Evolutionary conservation across 2,888 invertebrate species (phyloP), one percentile per base, ranked within the genome.

Genomic region (Griposia aprilina): DNA sequence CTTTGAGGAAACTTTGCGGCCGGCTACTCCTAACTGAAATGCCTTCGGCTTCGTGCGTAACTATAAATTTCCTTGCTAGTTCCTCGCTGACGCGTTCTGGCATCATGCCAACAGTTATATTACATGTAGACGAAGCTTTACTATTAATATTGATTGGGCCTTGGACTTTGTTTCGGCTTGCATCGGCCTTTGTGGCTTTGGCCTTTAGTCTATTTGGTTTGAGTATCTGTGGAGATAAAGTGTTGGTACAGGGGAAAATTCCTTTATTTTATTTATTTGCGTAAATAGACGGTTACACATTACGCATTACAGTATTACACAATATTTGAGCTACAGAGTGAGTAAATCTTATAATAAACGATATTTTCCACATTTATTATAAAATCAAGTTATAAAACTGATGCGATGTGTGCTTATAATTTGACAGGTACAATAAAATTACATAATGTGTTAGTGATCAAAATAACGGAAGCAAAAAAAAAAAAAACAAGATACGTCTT

Each of bases 11-110:
- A 90, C 78, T 90, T 90, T 90, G 89, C 45, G 90, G 87, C 81
- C 70, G 60, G 75, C 83, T 84, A 78, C 87, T 88, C 86, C 78
- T 82, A 85, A 82, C 81, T 84, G 78, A 85, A 90, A 88, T 76
- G 90, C 85, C 87, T 87, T 81, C 71, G 45, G 84, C 84, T 60
- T 83, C 88, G 81, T 89, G 89, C 89, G 89, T 89, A 87, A 87
- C 88, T 85, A 89, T 92, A 93, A 90, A 92, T 92, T 91, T 89
- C 81, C 83, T 85, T 75, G 84, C 85, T 82, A 81, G 89, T 88
- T 89, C 91, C 89, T 90, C 83, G 86, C 87, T 90, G 90, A 92
- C 90, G 89, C 87, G 75, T 89, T 88, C 78, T 93, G 93, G 93
- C 90, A 4, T 50, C 20, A 36, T 69, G 90, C 92, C 93, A 92